Base-by-base conservation (phyloP, 2,888 invertebrate species). In the Oxyscelio sp. region DNA sequence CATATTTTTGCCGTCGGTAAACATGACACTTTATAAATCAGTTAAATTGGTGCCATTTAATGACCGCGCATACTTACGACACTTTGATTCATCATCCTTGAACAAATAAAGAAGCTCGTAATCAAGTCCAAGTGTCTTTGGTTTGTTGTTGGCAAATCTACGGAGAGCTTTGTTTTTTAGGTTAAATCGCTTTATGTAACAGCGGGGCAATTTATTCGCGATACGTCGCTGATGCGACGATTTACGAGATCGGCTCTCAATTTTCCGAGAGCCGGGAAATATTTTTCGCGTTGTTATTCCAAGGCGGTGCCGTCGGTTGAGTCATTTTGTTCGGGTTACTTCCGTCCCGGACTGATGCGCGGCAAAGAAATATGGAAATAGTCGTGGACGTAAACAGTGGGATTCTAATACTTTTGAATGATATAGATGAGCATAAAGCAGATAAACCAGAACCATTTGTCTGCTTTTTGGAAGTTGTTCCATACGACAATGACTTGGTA, bases 401-500 rank as follows among this genome's bases (percentile, higher is more conserved):
- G 52, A 58, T 82, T 75, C 70, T 78, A 78, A 82, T 82, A 75
- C 82, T 78, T 75, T 65, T 70, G 89, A 90, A 90, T 90, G 90
- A 92, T 91, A 89, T 87, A 90, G 90, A 86, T 88, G 89, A 88
- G 87, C 89, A 90, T 90, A 91, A 91, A 91, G 89, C 71, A 87
- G 84, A 88, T 85, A 89, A 90, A 89, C 85, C 81, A 87, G 88
- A 79, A 90, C 88, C 91, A 93, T 94, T 93, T 93, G 91, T 93
- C 92, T 90, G 91, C 89, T 91, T 89, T 90, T 88, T 85, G 88
- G 87, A 86, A 89, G 85, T 88, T 85, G 87, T 85, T 85, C 87
- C 84, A 80, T 56, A 84, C 85, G 90, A 85, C 79, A 85, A 84
- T 85, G 82, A 85, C 81, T 63, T 61, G 71, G 80, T 79, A 79